Evolutionary conservation across 2,797 vertebrate species (phyloP).

Genomic region (Acrocephalus scirpaceus): DNA sequence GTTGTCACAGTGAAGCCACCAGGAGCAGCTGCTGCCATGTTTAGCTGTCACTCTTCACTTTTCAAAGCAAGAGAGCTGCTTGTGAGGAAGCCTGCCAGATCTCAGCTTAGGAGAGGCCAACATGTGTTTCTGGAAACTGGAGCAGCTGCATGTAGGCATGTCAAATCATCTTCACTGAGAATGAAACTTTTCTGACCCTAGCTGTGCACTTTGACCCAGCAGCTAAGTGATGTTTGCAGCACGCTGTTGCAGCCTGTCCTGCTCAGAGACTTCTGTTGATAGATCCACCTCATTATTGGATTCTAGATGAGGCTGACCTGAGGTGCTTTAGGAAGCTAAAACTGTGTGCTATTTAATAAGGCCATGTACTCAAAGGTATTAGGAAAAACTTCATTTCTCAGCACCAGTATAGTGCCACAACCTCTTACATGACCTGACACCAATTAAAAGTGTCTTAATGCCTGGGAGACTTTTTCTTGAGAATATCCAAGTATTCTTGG

Average conservation of each 20-base stretch:
- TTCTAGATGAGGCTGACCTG: background rate
- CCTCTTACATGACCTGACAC: background rate
- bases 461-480: background rate
- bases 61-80: background rate
- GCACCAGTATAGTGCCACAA: background rate
- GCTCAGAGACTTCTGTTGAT: background rate
- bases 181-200: background rate
- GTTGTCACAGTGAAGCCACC: background rate
- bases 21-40: background rate
- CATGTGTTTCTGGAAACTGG: background rate
- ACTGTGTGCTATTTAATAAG: background rate
- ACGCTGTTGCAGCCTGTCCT: background rate
- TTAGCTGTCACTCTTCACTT: background rate
- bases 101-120: background rate
- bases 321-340: background rate
- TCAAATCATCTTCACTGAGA: background rate
- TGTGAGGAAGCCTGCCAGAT: background rate
- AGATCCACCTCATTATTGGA: background rate
- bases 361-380: background rate
- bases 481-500: background rate
- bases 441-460: background rate
- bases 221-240: background rate
- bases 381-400: background rate
- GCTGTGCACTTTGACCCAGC: background rate
- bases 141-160: background rate